Conservation (phyloP, 2,888 invertebrate species). For the Julus scanicus region DNA sequence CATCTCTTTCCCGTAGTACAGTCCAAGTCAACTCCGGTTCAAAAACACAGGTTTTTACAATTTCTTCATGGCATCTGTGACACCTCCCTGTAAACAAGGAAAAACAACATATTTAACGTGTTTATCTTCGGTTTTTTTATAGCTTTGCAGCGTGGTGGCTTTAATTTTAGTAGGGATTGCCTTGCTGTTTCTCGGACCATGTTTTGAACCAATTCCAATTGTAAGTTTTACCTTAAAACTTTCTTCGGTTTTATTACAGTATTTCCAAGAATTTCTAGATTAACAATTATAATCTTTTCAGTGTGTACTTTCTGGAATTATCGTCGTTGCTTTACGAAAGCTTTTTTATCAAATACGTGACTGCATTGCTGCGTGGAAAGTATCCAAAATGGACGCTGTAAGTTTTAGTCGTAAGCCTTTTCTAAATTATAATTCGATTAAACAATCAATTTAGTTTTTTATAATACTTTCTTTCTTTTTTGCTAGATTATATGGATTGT, state of each 20-base stretch:
- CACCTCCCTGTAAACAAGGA: not conserved
- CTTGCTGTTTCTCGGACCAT: slow-evolving; percentile 86
- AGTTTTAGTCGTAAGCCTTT: slow-evolving; percentile 57
- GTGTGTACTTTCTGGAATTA: slow-evolving; percentile 83
- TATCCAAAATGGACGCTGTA: slow-evolving; percentile 81
- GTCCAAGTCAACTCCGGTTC: slow-evolving; percentile 56
- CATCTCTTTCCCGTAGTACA: slow-evolving; percentile 70
- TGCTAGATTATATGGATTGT: slow-evolving; percentile 76
- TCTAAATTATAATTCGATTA: too few relatives aligned
- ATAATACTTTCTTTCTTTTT: too few relatives aligned
- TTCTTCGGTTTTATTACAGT: not conserved
- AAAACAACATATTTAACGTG: not conserved
- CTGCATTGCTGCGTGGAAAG: slow-evolving; percentile 77
- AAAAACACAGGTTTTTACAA: slow-evolving; percentile 56
- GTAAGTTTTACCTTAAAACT: slow-evolving; percentile 67
- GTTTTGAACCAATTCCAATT: slow-evolving; percentile 85
- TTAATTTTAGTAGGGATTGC: slow-evolving; percentile 80
- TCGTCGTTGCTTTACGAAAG: slow-evolving; percentile 81
- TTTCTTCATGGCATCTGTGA: not conserved
- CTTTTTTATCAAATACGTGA: slow-evolving; percentile 80
- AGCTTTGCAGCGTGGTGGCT: slow-evolving; percentile 81
- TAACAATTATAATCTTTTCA: slow-evolving; percentile 64
- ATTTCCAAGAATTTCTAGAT: not conserved
- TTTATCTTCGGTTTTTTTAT: slow-evolving; percentile 41
- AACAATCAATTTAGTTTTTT: not conserved